Evolutionary conservation across 2,888 invertebrate genomes (phyloP), one percentile per base, ranked within the genome.

Genomic region (Orthosia cruda): DNA sequence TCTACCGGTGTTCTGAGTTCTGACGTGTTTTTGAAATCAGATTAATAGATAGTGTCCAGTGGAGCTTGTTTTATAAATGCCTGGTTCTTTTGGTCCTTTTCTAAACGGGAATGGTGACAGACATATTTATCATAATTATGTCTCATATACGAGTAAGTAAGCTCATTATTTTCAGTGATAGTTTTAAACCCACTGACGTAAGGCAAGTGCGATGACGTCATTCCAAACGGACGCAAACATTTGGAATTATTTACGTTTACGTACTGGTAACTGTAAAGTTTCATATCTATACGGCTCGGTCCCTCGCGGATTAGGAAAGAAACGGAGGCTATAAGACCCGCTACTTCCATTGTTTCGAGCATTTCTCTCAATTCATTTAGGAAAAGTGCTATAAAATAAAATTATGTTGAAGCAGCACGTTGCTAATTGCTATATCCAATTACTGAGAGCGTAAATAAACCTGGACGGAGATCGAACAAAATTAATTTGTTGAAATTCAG

Each of bases 171-270:
- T 63, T 67, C 49, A 75, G 47, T n/a, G 45, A 50, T 62, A 66
- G 71, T 77, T 63, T 71, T n/a, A 63, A 63, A 40, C 47, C 4
- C 18, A 49, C 20, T 77, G 58, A 77, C 66, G 71, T 61, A 52
- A 64, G 47, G 18, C 67, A 67, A 58, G 63, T 50, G 26, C 13
- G 15, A 71, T 77, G 63, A 82, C 83, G 78, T 77, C 67, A 59
- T 63, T 23, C 47, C 15, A 16, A 66, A 77, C 12, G 5, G 16
- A 40, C 64, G 52, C 50, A 71, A 68, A 47, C 59, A 64, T 77
- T 77, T 68, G 52, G 55, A 77, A 67, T 67, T 67, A 77, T 82
- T 68, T 57, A 61, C 58, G 13, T 67, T 55, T 52, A 47, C 26
- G 16, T 40, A 57, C 26, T 15, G n/a, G n/a, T 13, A 3, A 59